phyloP scores from a whole-genome alignment of 2,113 vertebrate species.

The Halichoerus grypus region DNA sequence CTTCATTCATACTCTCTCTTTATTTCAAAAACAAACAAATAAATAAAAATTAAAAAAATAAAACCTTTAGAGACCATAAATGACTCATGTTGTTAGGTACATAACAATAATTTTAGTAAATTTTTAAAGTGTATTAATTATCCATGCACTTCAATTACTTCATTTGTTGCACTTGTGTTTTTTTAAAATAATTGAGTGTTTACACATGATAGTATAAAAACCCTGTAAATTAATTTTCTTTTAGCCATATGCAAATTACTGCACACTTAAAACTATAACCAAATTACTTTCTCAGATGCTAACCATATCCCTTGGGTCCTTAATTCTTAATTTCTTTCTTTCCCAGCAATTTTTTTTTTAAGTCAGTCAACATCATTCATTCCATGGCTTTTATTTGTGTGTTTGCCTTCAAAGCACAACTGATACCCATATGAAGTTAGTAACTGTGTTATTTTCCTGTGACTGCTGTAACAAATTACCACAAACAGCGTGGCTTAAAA shows the following conservation, averaged over 20 bases:
- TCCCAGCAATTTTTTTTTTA: background rate
- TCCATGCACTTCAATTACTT: slow-evolving; percentile 27
- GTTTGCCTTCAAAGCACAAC: background rate
- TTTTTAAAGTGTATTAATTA: slow-evolving; percentile 20
- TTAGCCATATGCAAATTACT: background rate
- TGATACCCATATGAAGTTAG: background rate
- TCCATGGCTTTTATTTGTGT: background rate
- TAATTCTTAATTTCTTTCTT: background rate
- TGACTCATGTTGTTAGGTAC: background rate
- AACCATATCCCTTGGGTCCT: background rate
- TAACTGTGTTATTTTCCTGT: background rate
- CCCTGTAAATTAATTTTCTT: slow-evolving; percentile 32
- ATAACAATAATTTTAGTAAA: background rate
- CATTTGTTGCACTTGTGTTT: background rate
- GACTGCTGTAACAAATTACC: background rate
- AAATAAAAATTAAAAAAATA: background rate
- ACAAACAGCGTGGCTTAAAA: background rate
- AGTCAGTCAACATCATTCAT: background rate
- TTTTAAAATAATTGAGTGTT: background rate
- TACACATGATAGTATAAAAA: background rate
- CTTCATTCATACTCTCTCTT: background rate
- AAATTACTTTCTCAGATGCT: slow-evolving; percentile 22
- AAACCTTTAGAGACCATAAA: background rate
- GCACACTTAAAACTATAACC: background rate
- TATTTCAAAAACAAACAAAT: background rate